Evolutionary conservation across 1,140 invertebrate species (phyloP).

Genomic region (Pemphigus obesinymphae): DNA sequence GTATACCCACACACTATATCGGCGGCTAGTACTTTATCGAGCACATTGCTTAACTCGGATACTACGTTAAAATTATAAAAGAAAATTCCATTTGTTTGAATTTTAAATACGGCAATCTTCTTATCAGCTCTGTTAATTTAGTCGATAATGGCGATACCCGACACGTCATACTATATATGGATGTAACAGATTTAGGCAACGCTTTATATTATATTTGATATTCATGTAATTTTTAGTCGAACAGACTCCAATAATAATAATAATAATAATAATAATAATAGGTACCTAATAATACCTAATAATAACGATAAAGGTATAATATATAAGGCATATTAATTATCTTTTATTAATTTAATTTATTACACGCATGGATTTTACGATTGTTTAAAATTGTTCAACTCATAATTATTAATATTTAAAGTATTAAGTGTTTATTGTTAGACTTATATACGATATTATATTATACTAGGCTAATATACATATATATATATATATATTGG

Average conservation of each 20-base stretch:
- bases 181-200: too few species aligned
- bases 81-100: too few species aligned
- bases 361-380: not conserved
- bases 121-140: too few species aligned
- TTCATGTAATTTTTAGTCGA: not conserved
- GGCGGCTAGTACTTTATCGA: too few species aligned
- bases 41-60: not conserved
- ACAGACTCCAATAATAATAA: not conserved
- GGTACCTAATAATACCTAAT: too few species aligned
- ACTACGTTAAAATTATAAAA: too few species aligned
- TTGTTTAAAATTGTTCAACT: not conserved
- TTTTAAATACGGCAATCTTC: not conserved
- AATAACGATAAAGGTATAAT: too few species aligned
- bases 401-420: not conserved
- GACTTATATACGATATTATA: not conserved
- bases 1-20: too few species aligned
- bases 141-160: too few species aligned
- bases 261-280: not conserved
- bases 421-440: not conserved
- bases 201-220: too few species aligned
- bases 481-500: too few species aligned
- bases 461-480: not conserved
- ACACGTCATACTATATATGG: too few species aligned
- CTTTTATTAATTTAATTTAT: not conserved
- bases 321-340: not conserved